Conservation (phyloP, 2,888 invertebrate genomes). For the Petrolisthes manimaculis region DNA sequence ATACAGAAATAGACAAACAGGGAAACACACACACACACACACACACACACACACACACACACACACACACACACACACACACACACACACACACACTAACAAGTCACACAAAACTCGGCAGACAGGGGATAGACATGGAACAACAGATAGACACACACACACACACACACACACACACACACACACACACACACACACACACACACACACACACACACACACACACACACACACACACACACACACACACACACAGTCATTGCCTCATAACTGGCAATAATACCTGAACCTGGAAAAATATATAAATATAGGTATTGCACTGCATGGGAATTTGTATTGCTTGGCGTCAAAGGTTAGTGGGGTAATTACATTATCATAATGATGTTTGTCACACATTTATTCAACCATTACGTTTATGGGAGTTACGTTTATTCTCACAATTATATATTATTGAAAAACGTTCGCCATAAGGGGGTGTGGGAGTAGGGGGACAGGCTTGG, state of each 20-base stretch:
- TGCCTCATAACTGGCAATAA: background rate
- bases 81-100: background rate
- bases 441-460: no score
- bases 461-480: no score
- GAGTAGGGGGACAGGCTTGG: no score
- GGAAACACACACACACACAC: background rate
- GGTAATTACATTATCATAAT: no score
- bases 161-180: background rate
- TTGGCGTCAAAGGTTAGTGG: no score
- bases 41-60: background rate
- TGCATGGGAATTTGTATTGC: no score
- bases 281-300: background rate
- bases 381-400: no score
- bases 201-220: conserved; percentile 1
- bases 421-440: no score
- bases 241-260: conserved; percentile 30
- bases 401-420: no score
- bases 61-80: background rate
- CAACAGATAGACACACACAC: background rate
- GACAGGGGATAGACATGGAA: background rate
- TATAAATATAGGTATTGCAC: no score
- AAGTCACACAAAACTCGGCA: no score
- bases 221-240: conserved; percentile 5
- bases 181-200: background rate
- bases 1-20: background rate